Conservation (phyloP, 2,888 invertebrate genomes). For the Empis stercorea region DNA sequence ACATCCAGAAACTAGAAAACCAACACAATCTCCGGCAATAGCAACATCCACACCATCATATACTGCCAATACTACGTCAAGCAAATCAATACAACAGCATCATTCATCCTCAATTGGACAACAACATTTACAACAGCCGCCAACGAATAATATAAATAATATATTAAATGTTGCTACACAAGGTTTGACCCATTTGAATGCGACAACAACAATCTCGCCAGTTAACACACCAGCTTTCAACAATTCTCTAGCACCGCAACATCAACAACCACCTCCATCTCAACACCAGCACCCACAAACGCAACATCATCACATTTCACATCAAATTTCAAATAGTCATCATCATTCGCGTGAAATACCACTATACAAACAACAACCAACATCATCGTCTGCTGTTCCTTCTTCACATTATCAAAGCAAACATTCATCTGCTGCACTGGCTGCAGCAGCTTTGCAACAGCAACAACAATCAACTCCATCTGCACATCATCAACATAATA, state of each 20-base stretch:
- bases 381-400: not conserved
- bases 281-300: not conserved
- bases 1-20: constrained; percentile 17
- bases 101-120: constrained; percentile 12
- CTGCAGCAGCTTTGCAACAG: not conserved
- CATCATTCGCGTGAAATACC: constrained; percentile 11
- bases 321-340: constrained; percentile 4
- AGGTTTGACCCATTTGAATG: constrained; percentile 32
- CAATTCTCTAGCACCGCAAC: constrained; percentile 9
- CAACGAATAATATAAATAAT: constrained; percentile 27
- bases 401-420: no score
- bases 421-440: constrained; percentile 16
- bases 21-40: constrained; percentile 26
- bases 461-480: constrained; percentile 14
- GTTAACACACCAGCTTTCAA: constrained; percentile 27
- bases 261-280: constrained; percentile 8
- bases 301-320: constrained; percentile 9
- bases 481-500: constrained; percentile 11
- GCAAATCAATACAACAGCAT: constrained; percentile 17
- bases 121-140: constrained; percentile 15
- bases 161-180: constrained; percentile 33
- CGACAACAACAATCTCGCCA: constrained; percentile 35
- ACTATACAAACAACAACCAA: constrained; percentile 4
- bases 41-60: constrained; percentile 3
- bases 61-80: constrained; percentile 13